phyloP scores from a whole-genome alignment of 2,888 invertebrate species.

The Cecidostiba fungosa region DNA sequence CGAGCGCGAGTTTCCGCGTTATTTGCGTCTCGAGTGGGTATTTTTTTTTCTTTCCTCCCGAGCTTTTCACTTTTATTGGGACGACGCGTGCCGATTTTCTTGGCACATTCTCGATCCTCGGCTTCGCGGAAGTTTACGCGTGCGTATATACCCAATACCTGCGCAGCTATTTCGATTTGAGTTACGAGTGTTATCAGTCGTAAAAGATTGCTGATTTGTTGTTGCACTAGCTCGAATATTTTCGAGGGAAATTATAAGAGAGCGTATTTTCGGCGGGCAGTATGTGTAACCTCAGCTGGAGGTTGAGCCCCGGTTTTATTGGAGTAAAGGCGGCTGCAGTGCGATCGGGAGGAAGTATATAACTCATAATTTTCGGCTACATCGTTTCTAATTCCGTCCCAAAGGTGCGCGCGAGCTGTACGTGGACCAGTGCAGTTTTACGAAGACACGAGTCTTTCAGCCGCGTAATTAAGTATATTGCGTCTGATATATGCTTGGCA shows the following conservation, averaged over 20 bases:
- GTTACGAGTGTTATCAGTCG: constrained; percentile 38
- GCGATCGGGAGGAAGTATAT: neutral
- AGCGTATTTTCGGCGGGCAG: neutral
- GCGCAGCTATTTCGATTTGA: constrained; percentile 23
- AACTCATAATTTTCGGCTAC: neutral
- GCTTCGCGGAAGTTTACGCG: neutral
- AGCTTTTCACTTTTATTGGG: constrained; percentile 7
- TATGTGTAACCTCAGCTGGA: too few species aligned
- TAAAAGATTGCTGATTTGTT: constrained; percentile 19
- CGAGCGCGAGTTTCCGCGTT: constrained; percentile 53
- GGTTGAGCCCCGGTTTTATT: too few species aligned
- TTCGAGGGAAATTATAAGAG: neutral
- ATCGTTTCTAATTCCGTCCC: neutral
- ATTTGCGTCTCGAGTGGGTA: constrained; percentile 36
- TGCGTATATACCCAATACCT: neutral
- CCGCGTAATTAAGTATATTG: neutral
- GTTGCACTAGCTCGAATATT: neutral
- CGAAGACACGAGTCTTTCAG: neutral
- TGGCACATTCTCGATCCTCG: neutral
- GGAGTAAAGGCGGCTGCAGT: too few species aligned
- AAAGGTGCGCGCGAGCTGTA: too few species aligned
- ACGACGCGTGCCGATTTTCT: constrained; percentile 4
- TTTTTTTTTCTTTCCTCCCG: neutral
- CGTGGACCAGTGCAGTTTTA: neutral
- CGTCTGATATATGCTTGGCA: neutral